Evolutionary conservation across 2,888 invertebrate species (phyloP), one percentile per base, ranked within the genome.

Genomic region (Dicranocentrus wangi): DNA sequence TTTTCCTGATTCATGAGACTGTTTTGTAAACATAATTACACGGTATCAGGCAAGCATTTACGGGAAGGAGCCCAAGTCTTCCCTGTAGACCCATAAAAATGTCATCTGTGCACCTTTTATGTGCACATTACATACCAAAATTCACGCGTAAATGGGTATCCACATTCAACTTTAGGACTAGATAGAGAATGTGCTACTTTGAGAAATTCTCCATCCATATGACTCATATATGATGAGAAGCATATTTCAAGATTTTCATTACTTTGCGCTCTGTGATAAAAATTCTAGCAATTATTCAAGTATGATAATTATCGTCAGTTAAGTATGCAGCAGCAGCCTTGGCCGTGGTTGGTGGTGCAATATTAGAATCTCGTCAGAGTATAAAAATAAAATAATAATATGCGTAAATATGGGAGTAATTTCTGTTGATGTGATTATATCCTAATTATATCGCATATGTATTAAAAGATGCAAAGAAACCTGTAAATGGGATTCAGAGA

Each of bases 61-160:
- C 13, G 25, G 25, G 5, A 21, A 53, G 25, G 55, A 55, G 25
- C n/a, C 25, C 21, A 2, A 19, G 19, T 55, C 55, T 55, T 55
- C 55, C 55, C 55, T 55, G 55, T 71, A 28, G 28, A 42, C 70
- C 70, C 78, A 43, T 78, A 78, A 77, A 77, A 78, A 78, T 78
- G 78, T 78, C 78, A 71, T 60, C 43, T 17, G 78, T 78, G 78
- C 63, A 70, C 42, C 65, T 70, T 78, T 78, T 78, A 78, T 78
- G 78, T 17, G 70, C 53, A 47, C 63, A 77, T 78, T 70, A 78
- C 78, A 78, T 70, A 70, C 78, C 78, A 70, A 71, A 70, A 70
- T 63, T 78, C 78, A 78, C 78, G 78, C 78, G 63, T 70, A 70
- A 78, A 32, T 27, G 25, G 51, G 70, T 70, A 53, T 55, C 66